Conservation (phyloP, 37 sponge, comb jelly and placozoan genomes). For the Haliclona indistincta region DNA sequence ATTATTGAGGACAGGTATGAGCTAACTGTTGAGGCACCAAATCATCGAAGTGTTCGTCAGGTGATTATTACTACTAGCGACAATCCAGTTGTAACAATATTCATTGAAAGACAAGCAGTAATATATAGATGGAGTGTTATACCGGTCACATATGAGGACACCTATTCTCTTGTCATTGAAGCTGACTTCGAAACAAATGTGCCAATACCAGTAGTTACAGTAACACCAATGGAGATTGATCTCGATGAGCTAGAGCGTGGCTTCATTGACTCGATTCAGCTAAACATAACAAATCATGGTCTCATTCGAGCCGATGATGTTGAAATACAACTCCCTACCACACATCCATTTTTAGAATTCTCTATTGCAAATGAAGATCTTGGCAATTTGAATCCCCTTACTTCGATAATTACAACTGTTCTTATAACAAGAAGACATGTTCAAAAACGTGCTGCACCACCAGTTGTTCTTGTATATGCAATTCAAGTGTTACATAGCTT, state of each 20-base stretch:
- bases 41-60: constrained; percentile 11
- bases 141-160: constrained; percentile 26
- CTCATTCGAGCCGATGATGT: constrained; percentile 36
- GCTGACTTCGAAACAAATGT: constrained; percentile 50
- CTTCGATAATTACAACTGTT: constrained; percentile 28
- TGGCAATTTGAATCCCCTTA: constrained; percentile 14
- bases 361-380: constrained; percentile 1
- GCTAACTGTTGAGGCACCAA: constrained; percentile 17
- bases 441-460: not conserved
- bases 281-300: constrained; percentile 50
- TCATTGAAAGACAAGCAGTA: constrained; percentile 37
- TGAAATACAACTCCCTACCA: constrained; percentile 18
- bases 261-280: constrained; percentile 14
- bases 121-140: constrained; percentile 35
- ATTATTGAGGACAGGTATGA: constrained; percentile 45
- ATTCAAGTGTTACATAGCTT: constrained; percentile 26
- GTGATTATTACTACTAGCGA: constrained; percentile 8
- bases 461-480: not conserved
- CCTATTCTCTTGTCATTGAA: constrained; percentile 23
- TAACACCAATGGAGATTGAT: constrained; percentile 28
- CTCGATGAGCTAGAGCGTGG: constrained; percentile 38
- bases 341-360: constrained; percentile 36
- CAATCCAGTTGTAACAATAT: constrained; percentile 21
- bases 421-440: constrained; percentile 6
- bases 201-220: constrained; percentile 42